Percentiles rank a stretch among this genome's conserved stretches.
Evolutionary conservation across 2,888 invertebrate species (phyloP).

Genomic region (Exocentrus adspersus): DNA sequence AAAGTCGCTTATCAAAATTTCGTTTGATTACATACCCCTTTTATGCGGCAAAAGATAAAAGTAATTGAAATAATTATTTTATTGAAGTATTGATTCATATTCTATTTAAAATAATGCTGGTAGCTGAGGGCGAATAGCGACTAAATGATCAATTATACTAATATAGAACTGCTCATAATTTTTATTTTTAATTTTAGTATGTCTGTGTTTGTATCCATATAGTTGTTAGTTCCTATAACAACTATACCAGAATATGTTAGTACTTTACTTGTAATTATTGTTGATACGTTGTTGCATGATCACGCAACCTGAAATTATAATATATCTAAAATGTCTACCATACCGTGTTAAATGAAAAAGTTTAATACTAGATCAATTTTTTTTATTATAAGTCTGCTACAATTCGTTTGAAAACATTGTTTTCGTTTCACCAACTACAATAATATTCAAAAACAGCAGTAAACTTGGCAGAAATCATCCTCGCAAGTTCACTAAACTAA

Average conservation of each 20-base stretch:
- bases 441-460: neutral
- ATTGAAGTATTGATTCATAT: neutral
- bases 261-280: no score
- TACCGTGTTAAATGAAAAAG: no score
- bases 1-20: neutral
- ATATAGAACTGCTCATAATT: neutral
- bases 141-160: neutral
- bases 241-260: no score
- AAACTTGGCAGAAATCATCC: conserved; percentile 23
- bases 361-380: no score
- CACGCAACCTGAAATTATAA: no score
- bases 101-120: no score
- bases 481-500: conserved; percentile 59
- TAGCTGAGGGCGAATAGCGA: no score
- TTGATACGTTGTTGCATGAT: no score
- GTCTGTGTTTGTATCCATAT: conserved; percentile 18
- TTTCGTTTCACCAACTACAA: no score
- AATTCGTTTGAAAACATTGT: no score
- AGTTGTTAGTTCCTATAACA: conserved; percentile 23
- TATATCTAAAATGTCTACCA: no score
- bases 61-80: neutral
- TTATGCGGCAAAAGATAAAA: neutral
- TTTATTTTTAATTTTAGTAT: neutral
- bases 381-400: no score
- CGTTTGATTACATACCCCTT: neutral